A percentile compares a stretch with the other conserved stretches of the same genome.
Conservation (phyloP, 2,888 invertebrate species). For the Sabellastarte sp. region DNA sequence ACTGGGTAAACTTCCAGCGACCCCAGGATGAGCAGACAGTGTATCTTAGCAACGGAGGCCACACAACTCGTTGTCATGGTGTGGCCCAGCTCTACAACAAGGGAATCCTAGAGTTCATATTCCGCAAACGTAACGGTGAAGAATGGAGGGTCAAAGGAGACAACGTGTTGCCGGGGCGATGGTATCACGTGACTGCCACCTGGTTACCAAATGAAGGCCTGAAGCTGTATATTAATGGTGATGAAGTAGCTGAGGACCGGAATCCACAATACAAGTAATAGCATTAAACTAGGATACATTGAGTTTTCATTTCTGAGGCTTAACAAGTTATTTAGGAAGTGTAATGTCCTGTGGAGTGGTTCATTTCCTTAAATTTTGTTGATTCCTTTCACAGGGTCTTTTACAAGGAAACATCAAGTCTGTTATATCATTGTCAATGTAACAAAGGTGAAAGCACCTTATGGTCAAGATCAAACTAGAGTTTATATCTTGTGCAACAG, state of each 20-base stretch:
- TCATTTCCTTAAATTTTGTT: no score
- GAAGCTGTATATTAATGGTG: slow-evolving; percentile 46
- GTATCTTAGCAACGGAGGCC: slow-evolving; percentile 55
- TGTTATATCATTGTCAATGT: no score
- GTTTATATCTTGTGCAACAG: no score
- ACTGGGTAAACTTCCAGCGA: slow-evolving; percentile 51
- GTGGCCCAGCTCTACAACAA: slow-evolving; percentile 51
- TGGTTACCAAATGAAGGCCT: slow-evolving; percentile 45
- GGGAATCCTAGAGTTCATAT: slow-evolving; percentile 47
- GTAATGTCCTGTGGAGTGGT: no score
- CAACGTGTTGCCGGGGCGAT: slow-evolving; percentile 38
- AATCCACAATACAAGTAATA: no score
- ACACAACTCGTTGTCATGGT: slow-evolving; percentile 46
- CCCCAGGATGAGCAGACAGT: slow-evolving; percentile 38
- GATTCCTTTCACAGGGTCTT: no score
- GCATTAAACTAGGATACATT: no score
- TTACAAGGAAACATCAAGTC: no score
- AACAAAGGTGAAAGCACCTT: no score
- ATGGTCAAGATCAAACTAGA: no score
- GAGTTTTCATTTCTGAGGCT: no score
- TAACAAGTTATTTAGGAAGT: no score
- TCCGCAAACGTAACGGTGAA: slow-evolving; percentile 43
- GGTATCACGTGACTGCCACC: slow-evolving; percentile 54
- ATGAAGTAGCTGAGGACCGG: slow-evolving; percentile 22
- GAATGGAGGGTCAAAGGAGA: slow-evolving; percentile 41